These are phyloP conservation scores for Microctenopoma stevenorrisi DNA, from an alignment of 2,797 vertebrate genomes.

Conservation along the genomic window DNA sequence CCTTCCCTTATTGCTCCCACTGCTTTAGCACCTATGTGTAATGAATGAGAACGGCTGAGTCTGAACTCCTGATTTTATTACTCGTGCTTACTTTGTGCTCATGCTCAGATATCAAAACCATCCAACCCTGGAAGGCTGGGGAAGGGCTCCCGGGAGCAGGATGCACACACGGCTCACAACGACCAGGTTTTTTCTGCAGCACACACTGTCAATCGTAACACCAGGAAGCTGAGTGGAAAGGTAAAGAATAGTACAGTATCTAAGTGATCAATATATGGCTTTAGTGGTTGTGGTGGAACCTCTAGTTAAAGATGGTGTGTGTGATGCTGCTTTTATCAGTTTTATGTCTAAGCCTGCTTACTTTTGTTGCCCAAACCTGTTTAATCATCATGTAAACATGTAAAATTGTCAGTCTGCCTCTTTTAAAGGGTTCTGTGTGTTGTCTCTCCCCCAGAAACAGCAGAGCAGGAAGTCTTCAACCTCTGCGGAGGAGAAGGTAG, in stretches of 20 bases:
- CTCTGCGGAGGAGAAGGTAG: constrained; percentile 81
- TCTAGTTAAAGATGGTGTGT: too few relatives aligned
- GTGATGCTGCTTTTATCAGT: too few relatives aligned
- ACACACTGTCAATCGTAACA: constrained; percentile 81
- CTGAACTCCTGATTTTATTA: not conserved
- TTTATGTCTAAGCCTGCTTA: too few relatives aligned
- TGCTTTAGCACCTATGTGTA: too few relatives aligned
- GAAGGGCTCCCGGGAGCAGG: constrained; percentile 85
- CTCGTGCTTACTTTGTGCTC: constrained; percentile 8
- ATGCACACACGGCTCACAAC: constrained; percentile 72
- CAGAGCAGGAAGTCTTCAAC: constrained; percentile 77
- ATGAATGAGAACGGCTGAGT: too few relatives aligned
- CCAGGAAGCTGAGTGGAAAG: constrained; percentile 82
- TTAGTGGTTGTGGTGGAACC: too few relatives aligned
- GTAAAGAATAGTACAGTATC: constrained; percentile 48
- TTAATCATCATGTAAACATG: not conserved
- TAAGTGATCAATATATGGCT: not conserved
- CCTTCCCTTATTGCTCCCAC: too few relatives aligned
- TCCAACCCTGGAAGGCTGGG: constrained; percentile 86
- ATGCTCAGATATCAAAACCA: constrained; percentile 91
- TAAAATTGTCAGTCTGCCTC: not conserved
- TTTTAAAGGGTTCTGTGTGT: not conserved
- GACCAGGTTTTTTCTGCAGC: constrained; percentile 71
- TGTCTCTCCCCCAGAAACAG: constrained; percentile 75
- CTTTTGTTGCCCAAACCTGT: not conserved